A percentile compares a stretch with the other conserved stretches of the same genome.
These are phyloP conservation scores for Hyalella azteca DNA, from an alignment of 2,888 invertebrate species.

Conservation along the genomic window DNA sequence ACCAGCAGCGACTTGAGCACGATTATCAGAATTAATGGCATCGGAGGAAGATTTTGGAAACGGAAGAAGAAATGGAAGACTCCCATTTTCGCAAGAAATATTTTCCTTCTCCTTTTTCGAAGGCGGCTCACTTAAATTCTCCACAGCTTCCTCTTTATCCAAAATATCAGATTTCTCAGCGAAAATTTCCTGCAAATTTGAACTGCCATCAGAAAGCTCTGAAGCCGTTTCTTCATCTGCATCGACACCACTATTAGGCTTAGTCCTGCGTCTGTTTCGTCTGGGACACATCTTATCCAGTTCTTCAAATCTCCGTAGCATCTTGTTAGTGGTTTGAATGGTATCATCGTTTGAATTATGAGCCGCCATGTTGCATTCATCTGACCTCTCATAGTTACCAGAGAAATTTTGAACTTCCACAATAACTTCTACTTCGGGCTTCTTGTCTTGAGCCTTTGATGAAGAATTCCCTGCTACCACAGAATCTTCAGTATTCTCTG, in stretches of 20 bases:
- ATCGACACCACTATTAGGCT: not conserved
- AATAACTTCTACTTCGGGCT: not conserved
- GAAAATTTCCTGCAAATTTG: not conserved
- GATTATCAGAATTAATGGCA: not conserved
- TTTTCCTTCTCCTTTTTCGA: not conserved
- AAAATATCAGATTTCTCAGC: not conserved
- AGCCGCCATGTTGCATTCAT: not conserved
- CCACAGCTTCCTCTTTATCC: not conserved
- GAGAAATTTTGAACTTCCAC: not conserved
- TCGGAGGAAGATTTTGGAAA: not conserved
- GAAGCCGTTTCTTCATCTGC: not conserved
- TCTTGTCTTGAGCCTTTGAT: not conserved
- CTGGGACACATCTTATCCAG: slow-evolving; percentile 10
- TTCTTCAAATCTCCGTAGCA: slow-evolving; percentile 17
- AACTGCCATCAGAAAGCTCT: not conserved
- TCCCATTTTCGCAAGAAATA: not conserved
- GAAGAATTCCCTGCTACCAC: not conserved
- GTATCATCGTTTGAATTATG: not conserved
- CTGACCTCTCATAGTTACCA: not conserved
- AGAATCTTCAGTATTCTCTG: not conserved
- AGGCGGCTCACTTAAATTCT: not conserved
- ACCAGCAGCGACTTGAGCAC: not conserved
- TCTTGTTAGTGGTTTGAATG: not conserved
- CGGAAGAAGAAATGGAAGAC: not conserved
- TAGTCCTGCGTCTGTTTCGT: not conserved